Base-by-base conservation (phyloP, 2,888 invertebrate genomes). In the Dryocosmus kuriphilus region DNA sequence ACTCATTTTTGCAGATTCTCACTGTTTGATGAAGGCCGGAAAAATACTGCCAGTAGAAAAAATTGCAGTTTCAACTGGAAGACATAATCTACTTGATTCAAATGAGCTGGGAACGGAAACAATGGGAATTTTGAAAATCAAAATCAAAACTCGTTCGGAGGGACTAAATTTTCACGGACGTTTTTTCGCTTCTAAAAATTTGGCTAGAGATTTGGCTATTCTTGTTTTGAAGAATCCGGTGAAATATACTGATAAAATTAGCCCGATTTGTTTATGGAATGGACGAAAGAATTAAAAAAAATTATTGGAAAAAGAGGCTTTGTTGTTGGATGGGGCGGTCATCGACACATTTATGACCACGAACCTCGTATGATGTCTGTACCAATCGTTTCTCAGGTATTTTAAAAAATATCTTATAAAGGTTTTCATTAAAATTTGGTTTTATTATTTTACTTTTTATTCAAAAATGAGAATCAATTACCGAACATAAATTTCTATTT, bases 271-370 rank as follows among this genome's bases (percentile, higher is more conserved):
- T 81, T 90, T 95, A 0, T 95, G 95, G 95, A 87, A 91, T 1
- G 92, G 91, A 1, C 85, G 92, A 51, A 82, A 0, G 91, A 92
- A 19, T 71, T 88, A 1, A 86, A 85, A 32, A 84, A 84, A n/a
- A 86, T 93, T 14, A 91, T 93, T 14, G 92, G 92, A 0, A 90
- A 90, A 63, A 86, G 82, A 14, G 94, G 94, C 14, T 91, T 92
- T 90, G 93, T 94, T 8, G 93, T 94, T 0, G 94, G 94, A 14
- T 95, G 94, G 94, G 94, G 94, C 8, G 91, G 91, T 14, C 93
- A 93, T 74, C 93, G 82, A 82, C 88, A 0, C 93, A 93, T 0
- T 2, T 92, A 92, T 24, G 91, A 92, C 57, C 92, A 92, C 0
- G 93, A 93, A 81, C 94, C 94, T 0, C 92, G 93, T 32, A 92